Percentiles rank a stretch among this genome's conserved stretches.
Evolutionary conservation across 2,113 vertebrate species (phyloP).

Genomic region (Clarias gariepinus): DNA sequence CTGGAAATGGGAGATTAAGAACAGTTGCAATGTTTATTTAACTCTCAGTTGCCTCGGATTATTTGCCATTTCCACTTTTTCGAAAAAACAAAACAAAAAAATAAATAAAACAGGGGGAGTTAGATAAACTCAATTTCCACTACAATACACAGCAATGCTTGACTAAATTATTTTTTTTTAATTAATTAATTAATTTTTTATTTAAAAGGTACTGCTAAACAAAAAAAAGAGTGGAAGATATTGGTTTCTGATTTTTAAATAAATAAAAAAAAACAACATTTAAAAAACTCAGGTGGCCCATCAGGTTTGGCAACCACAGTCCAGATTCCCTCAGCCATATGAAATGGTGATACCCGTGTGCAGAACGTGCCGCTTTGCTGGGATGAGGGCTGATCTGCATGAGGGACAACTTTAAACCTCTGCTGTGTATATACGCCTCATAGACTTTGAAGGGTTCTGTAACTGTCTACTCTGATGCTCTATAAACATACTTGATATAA

Average conservation of each 20-base stretch:
- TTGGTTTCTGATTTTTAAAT: background rate
- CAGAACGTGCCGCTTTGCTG: background rate
- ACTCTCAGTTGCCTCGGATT: background rate
- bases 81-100: conserved; percentile 41
- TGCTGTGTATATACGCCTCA: conserved; percentile 1
- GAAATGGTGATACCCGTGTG: background rate
- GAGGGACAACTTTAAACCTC: background rate
- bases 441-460: background rate
- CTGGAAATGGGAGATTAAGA: background rate
- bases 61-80: background rate
- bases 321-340: background rate
- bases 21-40: conserved; percentile 14
- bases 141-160: background rate
- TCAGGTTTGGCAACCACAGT: background rate
- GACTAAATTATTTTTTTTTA: background rate
- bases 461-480: conserved; percentile 44
- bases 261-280: too few relatives aligned
- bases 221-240: background rate
- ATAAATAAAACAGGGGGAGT: background rate
- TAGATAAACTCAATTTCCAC: conserved; percentile 5
- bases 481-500: conserved; percentile 11
- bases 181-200: too few relatives aligned
- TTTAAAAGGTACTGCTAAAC: background rate
- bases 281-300: background rate
- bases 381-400: background rate